These are phyloP conservation scores for Zelostemma sp. DNA, from an alignment of 1,140 invertebrate species.

Conservation along the genomic window DNA sequence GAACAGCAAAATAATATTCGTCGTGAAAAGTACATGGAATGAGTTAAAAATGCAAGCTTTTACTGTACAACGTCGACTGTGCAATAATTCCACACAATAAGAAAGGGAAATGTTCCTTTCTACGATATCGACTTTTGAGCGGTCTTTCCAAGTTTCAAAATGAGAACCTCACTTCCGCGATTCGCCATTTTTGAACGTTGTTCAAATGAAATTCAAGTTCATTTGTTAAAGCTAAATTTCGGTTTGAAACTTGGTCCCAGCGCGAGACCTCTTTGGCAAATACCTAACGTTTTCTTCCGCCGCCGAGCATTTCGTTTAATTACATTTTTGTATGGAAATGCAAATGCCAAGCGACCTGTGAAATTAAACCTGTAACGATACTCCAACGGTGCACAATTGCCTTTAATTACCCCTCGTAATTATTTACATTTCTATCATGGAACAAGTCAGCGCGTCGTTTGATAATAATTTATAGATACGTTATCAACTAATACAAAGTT, in stretches of 20 bases:
- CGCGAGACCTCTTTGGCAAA: constrained; percentile 57
- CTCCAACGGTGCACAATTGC: constrained; percentile 1
- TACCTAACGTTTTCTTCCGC: constrained; percentile 44
- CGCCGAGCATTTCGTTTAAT: neutral
- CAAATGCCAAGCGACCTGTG: constrained; percentile 13
- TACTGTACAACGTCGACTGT: constrained; percentile 41
- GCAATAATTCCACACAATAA: constrained; percentile 12
- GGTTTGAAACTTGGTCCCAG: constrained; percentile 31
- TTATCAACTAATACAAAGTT: neutral
- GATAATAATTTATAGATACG: too few species aligned
- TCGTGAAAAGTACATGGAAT: constrained; percentile 34
- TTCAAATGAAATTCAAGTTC: neutral
- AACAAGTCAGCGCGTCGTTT: constrained; percentile 3
- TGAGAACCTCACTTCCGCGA: neutral
- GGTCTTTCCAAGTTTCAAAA: constrained; percentile 30
- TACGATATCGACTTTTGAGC: constrained; percentile 43
- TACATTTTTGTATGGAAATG: neutral
- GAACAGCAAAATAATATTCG: constrained; percentile 46
- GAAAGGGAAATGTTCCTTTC: constrained; percentile 15
- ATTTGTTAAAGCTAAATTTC: constrained; percentile 4
- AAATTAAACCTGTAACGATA: constrained; percentile 19
- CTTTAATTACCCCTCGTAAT: constrained; percentile 19
- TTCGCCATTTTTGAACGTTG: neutral
- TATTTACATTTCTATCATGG: constrained; percentile 26
- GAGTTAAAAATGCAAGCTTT: constrained; percentile 40